Percentiles rank a stretch among this genome's conserved stretches.
Conservation (phyloP, 1,140 invertebrate genomes). For the Anoplophora glabripennis region DNA sequence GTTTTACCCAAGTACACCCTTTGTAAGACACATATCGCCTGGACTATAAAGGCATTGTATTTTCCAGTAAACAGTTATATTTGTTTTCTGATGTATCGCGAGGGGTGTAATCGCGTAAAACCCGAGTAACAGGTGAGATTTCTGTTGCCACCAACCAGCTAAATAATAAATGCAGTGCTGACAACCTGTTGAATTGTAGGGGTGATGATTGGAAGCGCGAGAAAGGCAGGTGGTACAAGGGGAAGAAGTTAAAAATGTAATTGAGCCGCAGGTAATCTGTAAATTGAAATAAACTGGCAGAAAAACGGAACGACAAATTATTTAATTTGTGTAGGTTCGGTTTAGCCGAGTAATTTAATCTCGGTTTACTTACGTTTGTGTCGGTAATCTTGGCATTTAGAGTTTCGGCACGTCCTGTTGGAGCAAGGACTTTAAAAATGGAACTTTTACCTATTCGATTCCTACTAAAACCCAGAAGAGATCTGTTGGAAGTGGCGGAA, state of each 20-base stretch:
- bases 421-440: background rate
- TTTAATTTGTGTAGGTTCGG: conserved; percentile 15
- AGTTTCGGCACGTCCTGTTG: conserved; percentile 7
- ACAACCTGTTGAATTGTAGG: conserved; percentile 1
- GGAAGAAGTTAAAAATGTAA: conserved; percentile 19
- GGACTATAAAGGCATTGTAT: too few species aligned
- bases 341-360: conserved; percentile 20
- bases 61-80: too few species aligned
- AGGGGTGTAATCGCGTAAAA: too few species aligned
- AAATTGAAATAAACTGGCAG: conserved; percentile 17
- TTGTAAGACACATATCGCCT: too few species aligned
- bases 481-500: too few species aligned
- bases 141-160: too few species aligned
- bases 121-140: too few species aligned
- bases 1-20: too few species aligned
- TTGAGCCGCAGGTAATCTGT: conserved; percentile 16
- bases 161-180: too few species aligned
- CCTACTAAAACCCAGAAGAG: too few species aligned
- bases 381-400: background rate
- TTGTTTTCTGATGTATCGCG: too few species aligned
- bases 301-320: conserved; percentile 16
- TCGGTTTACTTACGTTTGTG: background rate
- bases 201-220: background rate
- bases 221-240: background rate
- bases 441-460: background rate